phyloP scores from a whole-genome alignment of 2,113 vertebrate species.

The Seriola dumerili region DNA sequence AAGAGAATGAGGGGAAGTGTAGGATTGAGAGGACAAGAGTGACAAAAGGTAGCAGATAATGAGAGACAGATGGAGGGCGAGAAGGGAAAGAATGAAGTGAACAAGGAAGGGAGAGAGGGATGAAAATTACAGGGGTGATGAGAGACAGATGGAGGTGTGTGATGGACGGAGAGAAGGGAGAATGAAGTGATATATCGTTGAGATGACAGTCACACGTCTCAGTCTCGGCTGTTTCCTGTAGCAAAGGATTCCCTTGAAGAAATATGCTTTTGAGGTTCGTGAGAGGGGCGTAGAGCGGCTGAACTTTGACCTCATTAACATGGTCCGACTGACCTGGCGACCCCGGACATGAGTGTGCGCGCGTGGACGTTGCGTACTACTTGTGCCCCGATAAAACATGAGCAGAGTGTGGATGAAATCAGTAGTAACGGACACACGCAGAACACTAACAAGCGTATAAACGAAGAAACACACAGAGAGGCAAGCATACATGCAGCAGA shows the following conservation, averaged over 20 bases:
- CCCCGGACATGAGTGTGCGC: slow-evolving; percentile 11
- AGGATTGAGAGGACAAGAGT: slow-evolving; percentile 35
- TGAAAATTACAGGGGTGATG: slow-evolving; percentile 16
- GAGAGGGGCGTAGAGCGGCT: not conserved
- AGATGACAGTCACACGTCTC: slow-evolving; percentile 22
- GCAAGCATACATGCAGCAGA: slow-evolving; percentile 1
- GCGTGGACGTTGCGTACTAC: slow-evolving; percentile 29
- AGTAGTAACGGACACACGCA: slow-evolving; percentile 33
- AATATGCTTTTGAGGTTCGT: not conserved
- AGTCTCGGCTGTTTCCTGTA: slow-evolving; percentile 1
- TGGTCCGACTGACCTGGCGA: slow-evolving; percentile 25
- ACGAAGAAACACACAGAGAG: slow-evolving; percentile 28
- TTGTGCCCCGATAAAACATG: slow-evolving; percentile 46
- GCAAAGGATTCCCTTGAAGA: not conserved
- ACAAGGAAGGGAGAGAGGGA: slow-evolving; percentile 6
- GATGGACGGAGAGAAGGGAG: slow-evolving; percentile 24
- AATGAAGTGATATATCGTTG: slow-evolving; percentile 9
- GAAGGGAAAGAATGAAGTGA: not conserved
- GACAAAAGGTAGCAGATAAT: slow-evolving; percentile 48
- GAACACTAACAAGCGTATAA: slow-evolving; percentile 47
- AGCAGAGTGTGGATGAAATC: slow-evolving; percentile 57
- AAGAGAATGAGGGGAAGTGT: slow-evolving; percentile 14
- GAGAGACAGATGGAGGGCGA: slow-evolving; percentile 38
- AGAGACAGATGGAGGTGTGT: slow-evolving; percentile 39
- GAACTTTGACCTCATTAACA: slow-evolving; percentile 61